These are phyloP conservation scores for Linnaemya vulpina DNA, from an alignment of 2,888 invertebrate genomes.

Conservation along the genomic window DNA sequence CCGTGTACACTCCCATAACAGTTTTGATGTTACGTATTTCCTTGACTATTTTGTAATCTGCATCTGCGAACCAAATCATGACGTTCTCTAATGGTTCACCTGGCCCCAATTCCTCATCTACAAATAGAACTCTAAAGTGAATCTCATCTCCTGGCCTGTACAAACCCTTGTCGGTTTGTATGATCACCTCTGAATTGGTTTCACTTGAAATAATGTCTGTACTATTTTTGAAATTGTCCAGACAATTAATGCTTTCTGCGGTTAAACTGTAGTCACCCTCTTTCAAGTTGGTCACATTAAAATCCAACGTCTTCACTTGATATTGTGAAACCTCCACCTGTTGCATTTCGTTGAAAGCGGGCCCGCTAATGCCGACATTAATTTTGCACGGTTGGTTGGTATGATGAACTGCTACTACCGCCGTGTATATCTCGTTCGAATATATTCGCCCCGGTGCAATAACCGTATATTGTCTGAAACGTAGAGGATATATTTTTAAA, in stretches of 20 bases:
- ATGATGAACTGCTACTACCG: slow-evolving; percentile 86
- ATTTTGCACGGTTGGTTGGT: slow-evolving; percentile 75
- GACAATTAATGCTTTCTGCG: slow-evolving; percentile 86
- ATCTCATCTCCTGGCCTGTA: slow-evolving; percentile 95
- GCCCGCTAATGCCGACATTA: slow-evolving; percentile 78
- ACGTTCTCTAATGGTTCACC: slow-evolving; percentile 85
- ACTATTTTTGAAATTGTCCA: slow-evolving; percentile 89
- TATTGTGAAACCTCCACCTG: slow-evolving; percentile 74
- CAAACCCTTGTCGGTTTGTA: slow-evolving; percentile 95
- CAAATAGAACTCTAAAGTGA: slow-evolving; percentile 85
- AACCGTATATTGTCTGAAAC: slow-evolving; percentile 86
- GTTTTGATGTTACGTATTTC: slow-evolving; percentile 87
- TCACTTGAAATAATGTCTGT: slow-evolving; percentile 87
- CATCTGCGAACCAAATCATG: slow-evolving; percentile 88
- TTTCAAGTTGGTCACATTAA: slow-evolving; percentile 75
- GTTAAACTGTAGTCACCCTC: slow-evolving; percentile 89
- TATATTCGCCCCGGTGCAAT: slow-evolving; percentile 91
- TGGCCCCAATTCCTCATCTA: slow-evolving; percentile 89
- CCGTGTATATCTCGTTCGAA: slow-evolving; percentile 92
- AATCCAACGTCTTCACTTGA: slow-evolving; percentile 76
- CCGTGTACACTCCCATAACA: slow-evolving; percentile 85
- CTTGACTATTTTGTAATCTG: slow-evolving; percentile 90
- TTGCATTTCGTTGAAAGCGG: slow-evolving; percentile 76
- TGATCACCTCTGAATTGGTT: slow-evolving; percentile 85
- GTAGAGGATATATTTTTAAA: no score